Base-by-base conservation (phyloP, 2,888 invertebrate genomes). In the Drosophila eohydei region DNA sequence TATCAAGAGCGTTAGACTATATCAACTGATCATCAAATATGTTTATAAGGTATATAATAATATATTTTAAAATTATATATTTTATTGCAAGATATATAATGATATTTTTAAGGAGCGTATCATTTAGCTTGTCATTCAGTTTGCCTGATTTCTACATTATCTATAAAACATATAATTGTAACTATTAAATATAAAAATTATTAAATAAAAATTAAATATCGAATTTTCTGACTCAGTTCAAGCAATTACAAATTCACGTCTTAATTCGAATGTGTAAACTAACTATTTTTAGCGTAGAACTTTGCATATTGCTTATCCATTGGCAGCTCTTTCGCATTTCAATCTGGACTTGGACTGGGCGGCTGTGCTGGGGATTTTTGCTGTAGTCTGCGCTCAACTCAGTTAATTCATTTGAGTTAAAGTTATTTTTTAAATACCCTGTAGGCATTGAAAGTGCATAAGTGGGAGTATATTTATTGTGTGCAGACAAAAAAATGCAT, bases 351-450 rank as follows among this genome's bases (percentile, higher is more conserved):
- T 50, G 51, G 43, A 48, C 4, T 43, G 36, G 55, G 16, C 34
- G 40, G 48, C 43, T 59, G 16, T 16, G n/a, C 12, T 40, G 73
- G 70, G 51, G 58, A 69, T 60, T 73, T 73, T 62, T 46, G 34
- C 11, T 52, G 30, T 12, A 16, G 28, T n/a, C 34, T 46, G 52
- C 5, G 40, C 43, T 48, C 43, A 48, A 46, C 44, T 60, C 59
- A 44, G 41, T 57, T 57, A 46, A 57, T 57, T 62, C 38, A 43
- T 34, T 54, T 30, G 16, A 36, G 26, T 41, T 51, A 14, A 38
- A 28, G 32, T 16, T 56, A 26, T 44, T 16, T 57, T 28, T 44
- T 12, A 26, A 34, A 44, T 44, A n/a, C 43, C 32, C 44, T 26
- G 26, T 26, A 36, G 14, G 0, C 21, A 16, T 16, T 12, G n/a